phyloP scores from a whole-genome alignment of 1,140 invertebrate species.

The Pristionchus pacificus region DNA sequence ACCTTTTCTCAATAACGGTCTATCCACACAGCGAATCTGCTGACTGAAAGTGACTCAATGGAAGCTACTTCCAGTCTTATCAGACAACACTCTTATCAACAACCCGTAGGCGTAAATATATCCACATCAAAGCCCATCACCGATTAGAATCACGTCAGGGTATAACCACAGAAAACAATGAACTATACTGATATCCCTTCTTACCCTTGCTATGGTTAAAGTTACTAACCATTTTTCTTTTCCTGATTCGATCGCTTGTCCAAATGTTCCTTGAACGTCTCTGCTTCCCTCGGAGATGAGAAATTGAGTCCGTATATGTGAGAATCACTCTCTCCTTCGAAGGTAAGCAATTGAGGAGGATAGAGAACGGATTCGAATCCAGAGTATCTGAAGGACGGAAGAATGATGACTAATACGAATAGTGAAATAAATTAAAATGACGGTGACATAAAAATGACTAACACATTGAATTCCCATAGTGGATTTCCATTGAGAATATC shows the following conservation, averaged over 20 bases:
- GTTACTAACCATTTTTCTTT: conserved; percentile 1
- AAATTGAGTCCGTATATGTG: conserved; percentile 19
- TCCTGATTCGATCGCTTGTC: conserved; percentile 20
- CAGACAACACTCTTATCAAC: no score
- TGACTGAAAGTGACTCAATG: no score
- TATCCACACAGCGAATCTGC: no score
- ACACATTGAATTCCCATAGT: conserved; percentile 31
- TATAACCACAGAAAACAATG: no score
- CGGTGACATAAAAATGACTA: conserved; percentile 4
- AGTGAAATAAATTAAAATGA: conserved; percentile 9
- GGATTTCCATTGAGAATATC: conserved; percentile 18
- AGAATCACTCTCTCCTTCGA: conserved; percentile 14
- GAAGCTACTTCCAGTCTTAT: no score
- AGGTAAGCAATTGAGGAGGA: conserved; percentile 5
- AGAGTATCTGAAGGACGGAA: conserved; percentile 17
- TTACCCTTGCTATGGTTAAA: no score
- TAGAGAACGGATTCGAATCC: conserved; percentile 12
- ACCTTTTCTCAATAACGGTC: no score
- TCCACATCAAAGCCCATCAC: no score
- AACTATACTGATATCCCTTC: no score
- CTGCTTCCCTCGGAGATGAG: conserved; percentile 1
- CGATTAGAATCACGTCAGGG: no score
- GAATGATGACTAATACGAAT: no score
- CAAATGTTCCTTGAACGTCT: conserved; percentile 13
- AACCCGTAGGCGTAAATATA: no score